phyloP scores from a whole-genome alignment of 92 coral and sea anemone species.

The Epizoanthus rinbou region DNA sequence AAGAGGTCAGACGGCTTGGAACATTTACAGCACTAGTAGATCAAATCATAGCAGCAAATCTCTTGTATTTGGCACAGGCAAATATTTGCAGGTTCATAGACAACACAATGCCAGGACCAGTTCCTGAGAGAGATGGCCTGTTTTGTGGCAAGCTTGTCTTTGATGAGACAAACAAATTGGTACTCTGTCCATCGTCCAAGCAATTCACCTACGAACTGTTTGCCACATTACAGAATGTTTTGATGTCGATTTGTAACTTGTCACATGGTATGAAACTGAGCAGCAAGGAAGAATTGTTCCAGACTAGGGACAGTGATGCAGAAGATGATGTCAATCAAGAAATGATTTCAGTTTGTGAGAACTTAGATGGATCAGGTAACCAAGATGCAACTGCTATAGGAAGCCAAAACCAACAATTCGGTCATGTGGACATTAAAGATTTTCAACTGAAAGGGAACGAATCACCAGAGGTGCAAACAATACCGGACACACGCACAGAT shows the following conservation, averaged over 20 bases:
- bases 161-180: slow-evolving; percentile 67
- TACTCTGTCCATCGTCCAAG: slow-evolving; percentile 70
- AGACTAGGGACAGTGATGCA: slow-evolving; percentile 11
- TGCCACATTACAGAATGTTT: slow-evolving; percentile 70
- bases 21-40: slow-evolving; percentile 85
- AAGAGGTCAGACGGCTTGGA: slow-evolving; percentile 79
- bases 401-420: background rate
- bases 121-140: slow-evolving; percentile 85
- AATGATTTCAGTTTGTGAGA: background rate
- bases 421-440: background rate
- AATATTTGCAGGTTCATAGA: slow-evolving; percentile 84
- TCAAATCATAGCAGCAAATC: slow-evolving; percentile 78
- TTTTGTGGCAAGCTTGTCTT: slow-evolving; percentile 69
- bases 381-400: background rate
- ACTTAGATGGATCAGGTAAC: too few relatives aligned
- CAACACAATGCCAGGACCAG: slow-evolving; percentile 74
- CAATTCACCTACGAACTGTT: slow-evolving; percentile 62
- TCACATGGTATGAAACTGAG: slow-evolving; percentile 86
- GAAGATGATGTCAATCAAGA: background rate
- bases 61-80: slow-evolving; percentile 74
- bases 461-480: slow-evolving; percentile 14
- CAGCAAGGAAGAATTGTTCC: slow-evolving; percentile 42
- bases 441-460: background rate
- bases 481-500: slow-evolving; percentile 62
- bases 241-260: slow-evolving; percentile 70